Evolutionary conservation across 2,888 invertebrate genomes (phyloP), one percentile per base, ranked within the genome.

Genomic region (Tanytarsus gracilentus): DNA sequence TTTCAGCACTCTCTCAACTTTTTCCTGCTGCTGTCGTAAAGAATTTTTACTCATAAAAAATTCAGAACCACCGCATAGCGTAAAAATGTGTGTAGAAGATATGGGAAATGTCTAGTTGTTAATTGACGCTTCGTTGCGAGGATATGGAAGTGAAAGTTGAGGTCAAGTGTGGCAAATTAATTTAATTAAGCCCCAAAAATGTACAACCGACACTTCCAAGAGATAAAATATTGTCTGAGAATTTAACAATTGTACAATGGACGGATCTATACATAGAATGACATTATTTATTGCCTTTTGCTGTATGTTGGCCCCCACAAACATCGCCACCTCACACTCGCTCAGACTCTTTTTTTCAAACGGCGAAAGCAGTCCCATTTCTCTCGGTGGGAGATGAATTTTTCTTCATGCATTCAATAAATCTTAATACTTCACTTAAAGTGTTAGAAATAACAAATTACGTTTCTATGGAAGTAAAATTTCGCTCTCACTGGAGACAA

Each of bases 361-460:
- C 27, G n/a, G n/a, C n/a, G n/a, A n/a, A n/a, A n/a, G n/a, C n/a
- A n/a, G n/a, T n/a, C n/a, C 16, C 44, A 23, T 23, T 18, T 44
- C 44, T 58, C 58, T 39, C 58, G 7, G 48, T 48, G 25, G 58
- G 58, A 58, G 44, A 44, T 48, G 48, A 18, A 16, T 44, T 27
- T 56, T 56, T 30, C 58, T 39, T 27, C 48, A 58, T 48, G 48
- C 58, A 58, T 58, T 48, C 58, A 58, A 58, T 58, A 58, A 58
- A 58, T 58, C 58, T 58, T 58, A 58, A 58, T 58, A 58, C 58
- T 58, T 58, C 58, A 58, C 40, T 48, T 48, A 48, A 58, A 58
- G 58, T 58, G 58, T 58, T 58, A 48, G 48, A 58, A 48, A 58
- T 58, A 58, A 58, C 58, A 48, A 58, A 58, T 58, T 58, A 58